Conservation (phyloP, 2,113 vertebrate species). For the Calidris pygmaea region DNA sequence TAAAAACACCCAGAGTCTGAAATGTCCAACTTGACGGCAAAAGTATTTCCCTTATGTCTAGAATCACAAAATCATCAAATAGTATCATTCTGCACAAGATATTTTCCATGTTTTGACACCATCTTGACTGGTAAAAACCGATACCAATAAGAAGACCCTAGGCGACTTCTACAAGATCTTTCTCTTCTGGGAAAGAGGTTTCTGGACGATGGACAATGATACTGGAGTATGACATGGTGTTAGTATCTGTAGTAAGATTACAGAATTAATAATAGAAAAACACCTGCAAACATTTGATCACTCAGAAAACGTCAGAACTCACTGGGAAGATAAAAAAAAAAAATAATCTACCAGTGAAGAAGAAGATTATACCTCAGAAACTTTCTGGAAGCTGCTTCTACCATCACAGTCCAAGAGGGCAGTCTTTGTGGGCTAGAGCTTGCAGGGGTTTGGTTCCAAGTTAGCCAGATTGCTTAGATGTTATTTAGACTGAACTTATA, state of each 20-base stretch:
- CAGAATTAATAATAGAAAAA: neutral
- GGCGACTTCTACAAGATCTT: fast-evolving
- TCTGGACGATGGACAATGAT: neutral
- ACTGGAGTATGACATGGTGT: neutral
- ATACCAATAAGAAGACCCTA: neutral
- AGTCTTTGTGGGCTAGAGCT: neutral
- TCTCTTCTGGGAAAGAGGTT: neutral
- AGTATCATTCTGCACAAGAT: neutral
- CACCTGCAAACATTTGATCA: neutral
- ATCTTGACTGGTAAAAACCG: neutral
- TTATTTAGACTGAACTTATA: neutral
- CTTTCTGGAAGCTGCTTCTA: neutral
- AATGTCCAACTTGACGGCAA: neutral
- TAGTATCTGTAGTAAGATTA: neutral
- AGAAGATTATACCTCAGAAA: neutral
- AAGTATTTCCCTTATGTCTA: neutral
- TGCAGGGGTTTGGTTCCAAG: neutral
- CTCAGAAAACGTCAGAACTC: neutral
- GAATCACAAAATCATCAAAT: neutral
- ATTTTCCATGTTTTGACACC: neutral
- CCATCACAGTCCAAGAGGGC: neutral
- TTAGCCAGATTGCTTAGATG: neutral
- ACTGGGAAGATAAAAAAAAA: neutral
- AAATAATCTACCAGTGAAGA: neutral
- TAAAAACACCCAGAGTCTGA: neutral